Percentiles rank a stretch among this genome's conserved stretches.
Conservation (phyloP, 2,797 vertebrate species). For the Tolypeutes matacus region DNA sequence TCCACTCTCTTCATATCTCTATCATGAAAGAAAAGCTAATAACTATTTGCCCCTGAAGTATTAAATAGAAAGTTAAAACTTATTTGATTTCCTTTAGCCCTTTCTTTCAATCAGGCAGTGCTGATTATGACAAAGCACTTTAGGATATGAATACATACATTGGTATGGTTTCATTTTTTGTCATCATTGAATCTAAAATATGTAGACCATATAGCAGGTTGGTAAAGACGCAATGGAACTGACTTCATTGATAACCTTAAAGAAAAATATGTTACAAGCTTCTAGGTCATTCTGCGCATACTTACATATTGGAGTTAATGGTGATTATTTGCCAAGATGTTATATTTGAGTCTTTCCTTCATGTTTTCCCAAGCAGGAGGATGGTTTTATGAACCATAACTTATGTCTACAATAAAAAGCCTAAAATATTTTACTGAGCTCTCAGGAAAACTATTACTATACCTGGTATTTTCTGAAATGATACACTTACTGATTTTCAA, state of each 20-base stretch:
- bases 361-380: background rate
- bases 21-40: background rate
- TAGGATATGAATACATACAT: background rate
- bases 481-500: conserved; percentile 7
- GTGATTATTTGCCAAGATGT: background rate
- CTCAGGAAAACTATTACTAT: background rate
- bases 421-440: conserved; percentile 23
- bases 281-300: background rate
- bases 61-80: conserved; percentile 23
- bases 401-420: background rate
- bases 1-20: background rate
- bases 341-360: background rate
- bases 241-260: background rate
- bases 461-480: conserved; percentile 31
- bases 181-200: background rate
- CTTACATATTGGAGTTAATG: background rate
- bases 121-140: background rate
- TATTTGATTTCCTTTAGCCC: background rate
- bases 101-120: background rate
- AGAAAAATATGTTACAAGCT: background rate
- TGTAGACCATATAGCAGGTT: background rate
- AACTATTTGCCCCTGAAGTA: background rate
- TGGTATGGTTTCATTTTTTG: background rate
- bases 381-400: background rate
- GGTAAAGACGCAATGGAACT: background rate